Conservation (phyloP, 2,113 vertebrate genomes). For the Sialia sialis region DNA sequence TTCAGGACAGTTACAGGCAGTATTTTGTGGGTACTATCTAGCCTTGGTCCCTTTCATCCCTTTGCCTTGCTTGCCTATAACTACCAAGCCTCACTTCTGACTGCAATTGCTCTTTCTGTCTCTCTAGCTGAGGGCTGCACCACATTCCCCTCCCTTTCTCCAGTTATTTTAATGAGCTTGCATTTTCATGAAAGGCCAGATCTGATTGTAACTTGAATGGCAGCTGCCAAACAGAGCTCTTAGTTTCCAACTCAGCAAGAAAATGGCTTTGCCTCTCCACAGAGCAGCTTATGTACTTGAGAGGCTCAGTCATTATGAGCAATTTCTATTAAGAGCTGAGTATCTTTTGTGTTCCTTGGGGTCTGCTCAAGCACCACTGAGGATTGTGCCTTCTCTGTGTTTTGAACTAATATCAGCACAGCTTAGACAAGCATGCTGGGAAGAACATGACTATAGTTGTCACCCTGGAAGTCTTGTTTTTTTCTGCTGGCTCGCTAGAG, state of each 20-base stretch:
- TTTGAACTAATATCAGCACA: slow-evolving; percentile 25
- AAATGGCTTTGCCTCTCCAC: slow-evolving; percentile 23
- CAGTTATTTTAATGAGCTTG: slow-evolving; percentile 35
- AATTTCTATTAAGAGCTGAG: neutral
- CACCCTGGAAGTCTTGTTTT: neutral
- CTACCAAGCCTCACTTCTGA: neutral
- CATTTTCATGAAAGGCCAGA: slow-evolving; percentile 46
- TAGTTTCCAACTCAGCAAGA: slow-evolving; percentile 29
- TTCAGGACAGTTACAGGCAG: neutral
- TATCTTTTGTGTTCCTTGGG: neutral
- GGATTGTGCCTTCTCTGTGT: neutral
- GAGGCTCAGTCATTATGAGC: neutral
- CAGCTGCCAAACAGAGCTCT: slow-evolving; percentile 26
- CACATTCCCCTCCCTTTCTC: neutral
- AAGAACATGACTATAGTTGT: neutral
- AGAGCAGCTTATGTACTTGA: neutral
- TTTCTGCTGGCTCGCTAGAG: neutral
- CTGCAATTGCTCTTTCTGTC: neutral
- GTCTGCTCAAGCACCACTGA: neutral
- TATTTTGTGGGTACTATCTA: neutral
- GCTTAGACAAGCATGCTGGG: neutral
- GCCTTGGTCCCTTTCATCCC: neutral
- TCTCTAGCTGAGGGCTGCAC: neutral
- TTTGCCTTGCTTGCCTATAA: neutral
- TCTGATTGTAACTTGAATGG: slow-evolving; percentile 32